phyloP scores from a whole-genome alignment of 2,113 vertebrate genomes.

The Bufo gargarizans region DNA sequence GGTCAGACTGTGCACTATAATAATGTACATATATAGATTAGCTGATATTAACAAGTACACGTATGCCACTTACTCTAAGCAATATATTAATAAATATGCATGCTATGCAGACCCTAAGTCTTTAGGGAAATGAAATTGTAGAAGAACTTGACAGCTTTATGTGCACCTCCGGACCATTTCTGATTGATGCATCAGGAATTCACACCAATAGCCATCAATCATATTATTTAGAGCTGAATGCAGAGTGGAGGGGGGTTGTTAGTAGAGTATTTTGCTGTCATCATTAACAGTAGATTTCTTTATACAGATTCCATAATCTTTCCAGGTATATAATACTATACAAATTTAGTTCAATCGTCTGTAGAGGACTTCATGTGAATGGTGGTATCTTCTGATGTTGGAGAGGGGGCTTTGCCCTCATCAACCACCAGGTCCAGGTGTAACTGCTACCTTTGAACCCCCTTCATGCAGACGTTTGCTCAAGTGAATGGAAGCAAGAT shows the following conservation, averaged over 20 bases:
- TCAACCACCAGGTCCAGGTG: too few relatives aligned
- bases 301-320: neutral
- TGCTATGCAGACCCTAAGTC: neutral
- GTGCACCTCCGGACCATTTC: constrained; percentile 5
- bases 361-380: too few relatives aligned
- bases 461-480: too few relatives aligned
- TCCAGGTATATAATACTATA: constrained; percentile 12
- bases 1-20: neutral
- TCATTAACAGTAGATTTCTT: neutral
- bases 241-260: neutral
- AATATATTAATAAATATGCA: neutral
- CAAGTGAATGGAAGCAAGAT: too few relatives aligned
- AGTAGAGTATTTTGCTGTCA: neutral
- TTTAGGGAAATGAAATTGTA: neutral
- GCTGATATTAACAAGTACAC: neutral
- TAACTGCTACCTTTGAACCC: too few relatives aligned
- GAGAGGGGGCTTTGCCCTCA: too few relatives aligned
- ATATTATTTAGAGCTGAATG: neutral
- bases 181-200: constrained; percentile 1
- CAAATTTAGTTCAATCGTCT: neutral
- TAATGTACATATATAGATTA: neutral
- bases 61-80: neutral
- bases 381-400: too few relatives aligned
- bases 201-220: constrained; percentile 8
- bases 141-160: constrained; percentile 1